These are phyloP conservation scores for Tretioscincus oriximinensis DNA, from an alignment of 2,113 vertebrate genomes.

Conservation along the genomic window DNA sequence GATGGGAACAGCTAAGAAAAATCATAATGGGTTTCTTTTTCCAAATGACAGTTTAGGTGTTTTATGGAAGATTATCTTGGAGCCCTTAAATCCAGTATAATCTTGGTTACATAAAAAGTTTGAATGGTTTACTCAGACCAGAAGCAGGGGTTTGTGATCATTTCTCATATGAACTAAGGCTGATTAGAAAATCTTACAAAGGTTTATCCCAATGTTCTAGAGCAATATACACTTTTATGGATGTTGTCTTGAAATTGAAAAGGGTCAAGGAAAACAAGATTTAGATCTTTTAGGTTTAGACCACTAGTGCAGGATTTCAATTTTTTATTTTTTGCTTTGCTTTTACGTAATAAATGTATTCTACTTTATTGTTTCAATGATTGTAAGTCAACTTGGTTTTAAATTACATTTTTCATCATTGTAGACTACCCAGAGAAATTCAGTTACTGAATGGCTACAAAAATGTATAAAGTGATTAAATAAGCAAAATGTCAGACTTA, in stretches of 20 bases:
- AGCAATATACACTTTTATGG: neutral
- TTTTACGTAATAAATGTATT: neutral
- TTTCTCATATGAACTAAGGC: neutral
- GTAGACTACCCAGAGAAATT: too few species aligned
- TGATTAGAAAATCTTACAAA: neutral
- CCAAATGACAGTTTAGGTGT: slow-evolving; percentile 24
- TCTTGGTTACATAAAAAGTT: neutral
- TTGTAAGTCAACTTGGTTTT: too few species aligned
- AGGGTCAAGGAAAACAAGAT: neutral
- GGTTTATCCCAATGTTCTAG: neutral
- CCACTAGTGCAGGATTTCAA: neutral
- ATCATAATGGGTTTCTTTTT: slow-evolving; percentile 5
- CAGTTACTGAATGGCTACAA: too few species aligned
- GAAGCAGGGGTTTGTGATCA: slow-evolving; percentile 7
- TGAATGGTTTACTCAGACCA: too few species aligned
- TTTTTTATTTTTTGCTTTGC: neutral
- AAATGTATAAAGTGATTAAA: too few species aligned
- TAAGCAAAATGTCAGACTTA: neutral
- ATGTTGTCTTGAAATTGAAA: neutral
- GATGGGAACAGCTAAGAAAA: slow-evolving; percentile 42
- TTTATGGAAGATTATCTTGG: slow-evolving; percentile 17
- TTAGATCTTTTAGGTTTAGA: neutral
- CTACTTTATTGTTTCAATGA: too few species aligned
- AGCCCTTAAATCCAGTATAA: slow-evolving; percentile 4
- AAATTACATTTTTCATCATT: too few species aligned